Base-by-base conservation (phyloP, 2,113 vertebrate genomes). In the Prochilodus magdalenae region DNA sequence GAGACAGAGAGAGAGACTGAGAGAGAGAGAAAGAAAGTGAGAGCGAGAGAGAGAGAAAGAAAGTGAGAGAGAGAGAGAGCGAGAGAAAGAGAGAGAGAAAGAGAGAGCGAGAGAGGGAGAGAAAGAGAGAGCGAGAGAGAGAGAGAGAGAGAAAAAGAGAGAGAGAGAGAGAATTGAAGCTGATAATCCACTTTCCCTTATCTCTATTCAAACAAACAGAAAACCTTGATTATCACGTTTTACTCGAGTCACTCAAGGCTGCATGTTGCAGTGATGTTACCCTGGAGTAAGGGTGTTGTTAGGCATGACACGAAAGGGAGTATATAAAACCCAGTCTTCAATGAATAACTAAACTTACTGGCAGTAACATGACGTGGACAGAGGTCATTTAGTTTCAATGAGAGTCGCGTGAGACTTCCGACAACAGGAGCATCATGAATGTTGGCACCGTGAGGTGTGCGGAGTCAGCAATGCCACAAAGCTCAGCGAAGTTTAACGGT, bases 171-270 rank as follows among this genome's bases (percentile, higher is more conserved):
- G 8, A 81, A 66, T 55, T 27, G 49, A 74, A 36, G 44, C 59
- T 36, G 57, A 81, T 81, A 81, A 81, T 81, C 79, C 44, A 74
- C 71, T 81, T 81, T 70, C 78, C 67, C 71, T 81, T 81, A 66
- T 81, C 71, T 75, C 71, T 75, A 36, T 74, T 81, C 12, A 40
- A n/a, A 44, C 71, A 33, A 74, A 55, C 59, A 81, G 59, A 73
- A 81, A 65, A 22, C 40, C 40, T 51, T 51, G 60, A 51, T 74
- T 65, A 63, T 53, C 15, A 65, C 5, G 59, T 81, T 73, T 63
- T 63, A 62, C 78, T 51, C 14, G 18, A 51, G 49, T 51, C 49
- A 18, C 49, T 16, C 49, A 18, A 51, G 49, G 16, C 49, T 15
- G 14, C 18, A 15, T 18, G 49, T 51, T 51, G 2, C 62, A 27